Conservation (phyloP, 64 coral and sea anemone genomes). For the Trachythela sp. region DNA sequence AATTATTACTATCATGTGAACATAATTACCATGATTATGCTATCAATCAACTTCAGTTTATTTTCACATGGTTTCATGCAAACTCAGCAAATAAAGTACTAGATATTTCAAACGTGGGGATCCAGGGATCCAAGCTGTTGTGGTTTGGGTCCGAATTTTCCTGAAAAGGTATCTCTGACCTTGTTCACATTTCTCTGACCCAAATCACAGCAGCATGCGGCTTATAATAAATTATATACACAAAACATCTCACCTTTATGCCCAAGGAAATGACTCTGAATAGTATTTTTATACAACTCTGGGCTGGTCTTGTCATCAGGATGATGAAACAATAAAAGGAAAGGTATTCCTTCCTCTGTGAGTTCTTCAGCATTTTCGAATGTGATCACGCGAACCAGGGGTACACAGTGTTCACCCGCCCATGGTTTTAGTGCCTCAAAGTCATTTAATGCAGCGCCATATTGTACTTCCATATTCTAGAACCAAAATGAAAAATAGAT, state of each 20-base stretch:
- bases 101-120: no score
- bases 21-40: no score
- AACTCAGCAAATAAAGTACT: no score
- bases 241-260: slow-evolving; percentile 91
- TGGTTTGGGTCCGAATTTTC: no score
- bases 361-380: slow-evolving; percentile 99
- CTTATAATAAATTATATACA: no score
- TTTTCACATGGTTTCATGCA: no score
- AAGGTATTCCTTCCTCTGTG: slow-evolving; percentile 87
- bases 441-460: slow-evolving; percentile 41
- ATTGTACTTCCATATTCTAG: background rate
- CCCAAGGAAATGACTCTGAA: slow-evolving; percentile 68
- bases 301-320: slow-evolving; percentile 70
- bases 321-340: slow-evolving; percentile 83
- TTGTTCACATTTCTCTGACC: no score
- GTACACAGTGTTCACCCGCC: slow-evolving; percentile 82
- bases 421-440: slow-evolving; percentile 63
- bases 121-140: no score
- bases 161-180: no score
- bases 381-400: slow-evolving; percentile 88
- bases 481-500: background rate
- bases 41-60: no score
- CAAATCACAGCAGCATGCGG: no score
- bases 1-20: no score
- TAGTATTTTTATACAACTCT: slow-evolving; percentile 73